These are phyloP conservation scores for Halichoerus grypus DNA, from an alignment of 2,113 vertebrate species.

Conservation along the genomic window DNA sequence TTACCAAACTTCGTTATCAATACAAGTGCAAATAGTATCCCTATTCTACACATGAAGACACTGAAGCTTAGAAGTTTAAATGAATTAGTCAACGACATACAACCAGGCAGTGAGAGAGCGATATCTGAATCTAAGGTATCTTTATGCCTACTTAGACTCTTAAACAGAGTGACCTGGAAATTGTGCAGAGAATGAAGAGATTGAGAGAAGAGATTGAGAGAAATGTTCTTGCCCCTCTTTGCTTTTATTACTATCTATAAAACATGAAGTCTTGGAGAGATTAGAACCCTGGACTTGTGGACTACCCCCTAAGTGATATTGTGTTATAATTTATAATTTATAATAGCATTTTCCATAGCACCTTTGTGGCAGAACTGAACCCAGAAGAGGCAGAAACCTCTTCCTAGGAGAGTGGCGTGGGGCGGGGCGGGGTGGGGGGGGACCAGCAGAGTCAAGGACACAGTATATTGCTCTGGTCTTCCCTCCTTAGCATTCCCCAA, in stretches of 20 bases:
- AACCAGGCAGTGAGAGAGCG: neutral
- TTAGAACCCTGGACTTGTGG: neutral
- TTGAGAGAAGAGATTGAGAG: neutral
- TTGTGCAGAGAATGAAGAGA: neutral
- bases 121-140: neutral
- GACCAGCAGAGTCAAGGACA: neutral
- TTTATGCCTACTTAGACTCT: neutral
- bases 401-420: neutral
- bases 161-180: neutral
- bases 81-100: neutral
- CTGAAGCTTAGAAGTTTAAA: neutral
- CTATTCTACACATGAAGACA: neutral
- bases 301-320: accelerated
- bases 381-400: neutral
- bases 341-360: neutral
- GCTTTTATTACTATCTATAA: neutral
- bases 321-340: neutral
- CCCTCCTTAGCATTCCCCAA: neutral
- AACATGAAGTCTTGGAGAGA: neutral
- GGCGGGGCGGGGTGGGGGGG: neutral
- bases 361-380: neutral
- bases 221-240: neutral
- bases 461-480: too few species aligned
- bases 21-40: neutral
- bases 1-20: neutral